These are phyloP conservation scores for Drosophila yakuba DNA, from an alignment of 1,140 invertebrate genomes.

Conservation along the genomic window DNA sequence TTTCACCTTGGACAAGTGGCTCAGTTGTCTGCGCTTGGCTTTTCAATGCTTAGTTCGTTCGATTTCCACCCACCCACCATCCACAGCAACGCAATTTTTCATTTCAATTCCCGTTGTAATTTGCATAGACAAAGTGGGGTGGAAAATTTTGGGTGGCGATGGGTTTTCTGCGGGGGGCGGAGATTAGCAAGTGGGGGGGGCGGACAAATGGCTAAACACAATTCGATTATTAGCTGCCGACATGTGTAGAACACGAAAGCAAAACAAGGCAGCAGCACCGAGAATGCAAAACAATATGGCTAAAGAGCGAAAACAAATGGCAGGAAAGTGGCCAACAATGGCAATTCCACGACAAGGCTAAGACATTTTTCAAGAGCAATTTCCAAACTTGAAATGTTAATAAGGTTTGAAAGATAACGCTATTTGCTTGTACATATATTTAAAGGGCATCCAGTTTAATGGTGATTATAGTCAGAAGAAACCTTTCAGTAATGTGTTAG, in stretches of 20 bases:
- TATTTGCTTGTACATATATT: no score
- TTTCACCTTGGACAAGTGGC: conserved; percentile 50
- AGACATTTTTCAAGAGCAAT: conserved; percentile 4
- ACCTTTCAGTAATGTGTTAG: neutral
- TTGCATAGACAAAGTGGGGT: conserved; percentile 35
- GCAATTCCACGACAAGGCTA: neutral
- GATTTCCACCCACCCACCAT: neutral
- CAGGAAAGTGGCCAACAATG: conserved; percentile 15
- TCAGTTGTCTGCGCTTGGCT: conserved; percentile 49
- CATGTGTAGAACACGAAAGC: conserved; percentile 41
- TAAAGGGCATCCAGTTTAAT: no score
- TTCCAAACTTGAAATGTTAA: conserved; percentile 24
- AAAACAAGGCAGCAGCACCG: conserved; percentile 28
- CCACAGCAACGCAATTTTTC: conserved; percentile 1
- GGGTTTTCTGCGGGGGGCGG: neutral
- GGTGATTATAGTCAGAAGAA: neutral
- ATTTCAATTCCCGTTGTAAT: conserved; percentile 22
- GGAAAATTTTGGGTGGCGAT: neutral
- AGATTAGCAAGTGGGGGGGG: conserved; percentile 10
- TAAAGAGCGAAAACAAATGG: neutral
- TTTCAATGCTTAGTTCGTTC: conserved; percentile 38
- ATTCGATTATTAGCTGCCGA: conserved; percentile 70
- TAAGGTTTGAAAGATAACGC: neutral
- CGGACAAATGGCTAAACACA: conserved; percentile 34
- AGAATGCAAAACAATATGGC: conserved; percentile 17